Conservation (phyloP, 2,888 invertebrate genomes). For the Epinotia brunnichana region DNA sequence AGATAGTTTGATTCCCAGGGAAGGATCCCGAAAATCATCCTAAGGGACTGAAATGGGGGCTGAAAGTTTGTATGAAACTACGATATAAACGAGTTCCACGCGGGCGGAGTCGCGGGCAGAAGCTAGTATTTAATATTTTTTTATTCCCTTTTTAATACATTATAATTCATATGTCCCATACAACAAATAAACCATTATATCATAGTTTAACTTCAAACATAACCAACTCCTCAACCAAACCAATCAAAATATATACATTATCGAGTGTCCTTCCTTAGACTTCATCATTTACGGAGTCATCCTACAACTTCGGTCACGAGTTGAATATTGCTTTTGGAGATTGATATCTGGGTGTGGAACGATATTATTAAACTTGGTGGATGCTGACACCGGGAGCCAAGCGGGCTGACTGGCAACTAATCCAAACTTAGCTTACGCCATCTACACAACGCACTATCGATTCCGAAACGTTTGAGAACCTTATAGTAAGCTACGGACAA, state of each 20-base stretch:
- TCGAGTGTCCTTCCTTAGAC: conserved; percentile 9
- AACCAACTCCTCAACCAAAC: background rate
- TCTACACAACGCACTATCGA: conserved; percentile 36
- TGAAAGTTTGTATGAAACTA: no score
- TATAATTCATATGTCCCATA: no score
- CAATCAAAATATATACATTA: conserved; percentile 3
- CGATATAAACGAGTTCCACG: no score
- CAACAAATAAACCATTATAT: no score
- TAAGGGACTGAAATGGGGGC: no score
- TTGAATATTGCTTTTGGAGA: conserved; percentile 39
- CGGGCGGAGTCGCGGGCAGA: no score
- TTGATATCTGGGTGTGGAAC: conserved; percentile 41
- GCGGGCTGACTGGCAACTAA: conserved; percentile 62
- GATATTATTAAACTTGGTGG: conserved; percentile 52
- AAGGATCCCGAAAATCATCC: no score
- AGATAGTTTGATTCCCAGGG: no score
- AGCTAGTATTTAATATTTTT: no score
- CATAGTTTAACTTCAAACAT: background rate
- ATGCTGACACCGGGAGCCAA: conserved; percentile 46
- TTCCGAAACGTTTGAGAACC: background rate
- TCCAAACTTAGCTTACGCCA: conserved; percentile 60
- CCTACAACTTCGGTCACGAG: conserved; percentile 36
- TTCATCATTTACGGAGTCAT: conserved; percentile 26
- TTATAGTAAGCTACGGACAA: background rate
- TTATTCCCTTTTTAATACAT: no score